Conservation (phyloP, 2,113 vertebrate species). For the Channa maculata region DNA sequence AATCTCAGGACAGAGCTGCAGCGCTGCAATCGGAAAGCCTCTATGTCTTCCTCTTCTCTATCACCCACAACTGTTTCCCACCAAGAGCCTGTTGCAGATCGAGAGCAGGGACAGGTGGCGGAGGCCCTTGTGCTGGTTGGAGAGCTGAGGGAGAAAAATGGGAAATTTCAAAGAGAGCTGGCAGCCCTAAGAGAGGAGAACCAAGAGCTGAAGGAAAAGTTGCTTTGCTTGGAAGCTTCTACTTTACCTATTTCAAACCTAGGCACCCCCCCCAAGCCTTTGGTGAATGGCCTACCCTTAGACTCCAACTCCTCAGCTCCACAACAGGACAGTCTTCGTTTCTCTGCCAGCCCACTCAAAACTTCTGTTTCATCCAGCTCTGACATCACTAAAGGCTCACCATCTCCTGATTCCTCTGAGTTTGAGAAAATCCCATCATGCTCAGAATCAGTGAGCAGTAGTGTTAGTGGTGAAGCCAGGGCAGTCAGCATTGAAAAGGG, state of each 20-base stretch:
- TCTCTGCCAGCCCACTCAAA: slow-evolving; percentile 72
- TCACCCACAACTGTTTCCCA: slow-evolving; percentile 66
- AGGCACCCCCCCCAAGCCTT: slow-evolving; percentile 75
- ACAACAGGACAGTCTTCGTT: slow-evolving; percentile 54
- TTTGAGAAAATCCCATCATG: slow-evolving; percentile 92
- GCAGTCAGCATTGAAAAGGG: slow-evolving; percentile 58
- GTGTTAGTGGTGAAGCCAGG: slow-evolving; percentile 71
- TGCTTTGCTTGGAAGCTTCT: slow-evolving; percentile 87
- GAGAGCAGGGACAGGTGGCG: slow-evolving; percentile 54
- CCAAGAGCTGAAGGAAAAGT: slow-evolving; percentile 88
- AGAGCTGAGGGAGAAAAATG: slow-evolving; percentile 90
- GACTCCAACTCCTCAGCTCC: slow-evolving; percentile 50
- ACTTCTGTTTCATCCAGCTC: slow-evolving; percentile 88
- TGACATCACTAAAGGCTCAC: slow-evolving; percentile 90
- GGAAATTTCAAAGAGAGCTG: slow-evolving; percentile 89
- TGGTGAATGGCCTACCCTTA: slow-evolving; percentile 67
- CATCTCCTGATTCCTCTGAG: slow-evolving; percentile 90
- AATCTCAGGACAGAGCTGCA: slow-evolving; percentile 92
- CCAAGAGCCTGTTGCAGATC: slow-evolving; percentile 66
- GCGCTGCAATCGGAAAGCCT: slow-evolving; percentile 85
- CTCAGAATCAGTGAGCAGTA: slow-evolving; percentile 85
- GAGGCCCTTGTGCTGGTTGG: slow-evolving; percentile 85
- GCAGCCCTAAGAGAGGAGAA: slow-evolving; percentile 91
- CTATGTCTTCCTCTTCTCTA: slow-evolving; percentile 65
- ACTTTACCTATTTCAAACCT: slow-evolving; percentile 79